These are phyloP conservation scores for Lepilemur septentrionalis DNA, from an alignment of 2,797 vertebrate genomes.

Conservation along the genomic window DNA sequence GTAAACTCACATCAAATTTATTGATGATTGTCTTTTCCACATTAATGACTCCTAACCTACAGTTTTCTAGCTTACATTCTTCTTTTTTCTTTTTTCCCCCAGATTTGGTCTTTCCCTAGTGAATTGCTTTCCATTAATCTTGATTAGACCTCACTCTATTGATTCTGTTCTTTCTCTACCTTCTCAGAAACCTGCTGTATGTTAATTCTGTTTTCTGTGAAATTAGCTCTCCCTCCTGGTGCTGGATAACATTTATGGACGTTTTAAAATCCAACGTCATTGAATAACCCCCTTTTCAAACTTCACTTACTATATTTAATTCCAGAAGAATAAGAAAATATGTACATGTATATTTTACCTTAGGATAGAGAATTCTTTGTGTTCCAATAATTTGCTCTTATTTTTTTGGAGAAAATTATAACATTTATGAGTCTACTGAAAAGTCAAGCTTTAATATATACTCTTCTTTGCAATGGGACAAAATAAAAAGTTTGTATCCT, in stretches of 20 bases:
- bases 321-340: neutral
- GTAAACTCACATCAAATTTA: neutral
- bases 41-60: neutral
- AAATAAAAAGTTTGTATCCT: neutral
- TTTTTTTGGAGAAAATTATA: neutral
- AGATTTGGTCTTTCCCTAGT: conserved; percentile 49
- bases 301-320: neutral
- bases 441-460: neutral
- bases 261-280: conserved; percentile 41
- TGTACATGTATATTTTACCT: neutral
- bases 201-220: conserved; percentile 62
- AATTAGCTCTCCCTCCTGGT: conserved; percentile 49
- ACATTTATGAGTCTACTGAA: neutral
- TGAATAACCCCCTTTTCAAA: conserved; percentile 34
- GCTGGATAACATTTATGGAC: conserved; percentile 45
- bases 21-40: neutral
- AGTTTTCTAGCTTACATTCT: conserved; percentile 3
- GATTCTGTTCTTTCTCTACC: conserved; percentile 57
- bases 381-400: neutral
- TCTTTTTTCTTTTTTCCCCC: neutral
- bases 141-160: conserved; percentile 65
- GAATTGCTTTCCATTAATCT: conserved; percentile 67
- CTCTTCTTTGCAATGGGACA: neutral
- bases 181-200: conserved; percentile 60
- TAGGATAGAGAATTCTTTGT: neutral